phyloP scores from a whole-genome alignment of 2,113 vertebrate genomes.

The Alethe diademata region DNA sequence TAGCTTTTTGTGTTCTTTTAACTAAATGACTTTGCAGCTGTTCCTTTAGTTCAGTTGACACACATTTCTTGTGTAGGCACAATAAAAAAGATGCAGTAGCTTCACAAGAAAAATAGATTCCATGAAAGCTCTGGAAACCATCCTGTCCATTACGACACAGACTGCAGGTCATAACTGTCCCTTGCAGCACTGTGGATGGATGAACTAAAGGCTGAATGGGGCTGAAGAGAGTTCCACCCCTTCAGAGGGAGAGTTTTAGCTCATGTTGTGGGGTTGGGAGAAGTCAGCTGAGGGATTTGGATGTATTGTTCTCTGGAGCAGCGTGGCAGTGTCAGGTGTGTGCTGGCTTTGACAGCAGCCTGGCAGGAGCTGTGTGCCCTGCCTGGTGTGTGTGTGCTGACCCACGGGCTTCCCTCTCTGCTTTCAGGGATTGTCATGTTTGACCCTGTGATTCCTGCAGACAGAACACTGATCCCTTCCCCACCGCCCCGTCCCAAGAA shows the following conservation, averaged over 20 bases:
- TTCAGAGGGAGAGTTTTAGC: background rate
- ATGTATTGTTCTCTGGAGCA: background rate
- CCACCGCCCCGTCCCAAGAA: conserved; percentile 86
- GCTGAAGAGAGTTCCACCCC: background rate
- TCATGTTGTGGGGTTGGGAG: background rate
- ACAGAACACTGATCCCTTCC: conserved; percentile 85
- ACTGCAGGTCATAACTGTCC: background rate
- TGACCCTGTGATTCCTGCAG: conserved; percentile 85
- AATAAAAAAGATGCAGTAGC: background rate
- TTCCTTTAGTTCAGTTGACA: background rate
- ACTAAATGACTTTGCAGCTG: background rate
- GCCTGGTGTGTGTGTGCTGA: background rate
- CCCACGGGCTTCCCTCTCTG: background rate
- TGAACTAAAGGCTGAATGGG: background rate
- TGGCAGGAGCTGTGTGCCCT: background rate
- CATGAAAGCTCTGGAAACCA: background rate
- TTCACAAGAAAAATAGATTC: background rate
- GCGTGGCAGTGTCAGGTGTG: background rate
- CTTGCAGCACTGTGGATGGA: background rate
- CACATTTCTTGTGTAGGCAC: background rate
- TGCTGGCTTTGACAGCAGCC: background rate
- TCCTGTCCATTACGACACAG: background rate
- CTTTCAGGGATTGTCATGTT: conserved; percentile 83
- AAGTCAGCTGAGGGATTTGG: background rate
- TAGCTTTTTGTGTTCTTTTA: background rate